Base-by-base conservation (phyloP, 2,797 vertebrate genomes). In the Ceryle rudis region DNA sequence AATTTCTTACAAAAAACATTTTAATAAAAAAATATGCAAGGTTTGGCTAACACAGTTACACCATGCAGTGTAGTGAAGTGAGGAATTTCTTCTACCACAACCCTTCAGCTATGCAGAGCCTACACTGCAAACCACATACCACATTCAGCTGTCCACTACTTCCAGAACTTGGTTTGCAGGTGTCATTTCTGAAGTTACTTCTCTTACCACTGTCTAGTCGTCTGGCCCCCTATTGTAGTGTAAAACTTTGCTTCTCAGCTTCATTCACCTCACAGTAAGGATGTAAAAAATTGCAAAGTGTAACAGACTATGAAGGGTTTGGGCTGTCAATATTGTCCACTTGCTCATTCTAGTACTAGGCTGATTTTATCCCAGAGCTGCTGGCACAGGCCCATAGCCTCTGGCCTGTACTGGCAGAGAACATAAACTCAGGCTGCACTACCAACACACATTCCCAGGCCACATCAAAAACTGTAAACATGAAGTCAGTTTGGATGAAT, bases 141-240 rank as follows among this genome's bases (percentile, higher is more conserved):
- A n/a, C 31, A 3, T n/a, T 52, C 31, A 54, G 46, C 33, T 5
- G 58, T 35, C 20, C 20, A 20, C 20, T 44, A 44, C 19, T 57
- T 60, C n/a, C 31, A 78, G 47, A 72, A 61, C 19, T 46, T 51
- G 46, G 7, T 64, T 66, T 23, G 26, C n/a, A 57, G 64, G 8
- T 44, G 29, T 44, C 11, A 58, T 25, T 71, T 33, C 39, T 39
- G 28, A 73, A 70, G 20, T 65, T 42, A 31, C 28, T 42, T 25
- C 29, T 80, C 33, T 31, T 20, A 28, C 11, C 3, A 0, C 12
- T 39, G 9, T 10, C 46, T 25, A 11, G 11, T 5, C 28, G 20
- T 3, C 35, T 71, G 54, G n/a, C 2, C n/a, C 21, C 26, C 41
- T 23, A 10, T 22, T 21, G 10, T 8, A 47, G 18, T 1, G 8